Evolutionary conservation across 2,113 vertebrate species (phyloP), one percentile per base, ranked within the genome.

Genomic region (Lipotes vexillifer): DNA sequence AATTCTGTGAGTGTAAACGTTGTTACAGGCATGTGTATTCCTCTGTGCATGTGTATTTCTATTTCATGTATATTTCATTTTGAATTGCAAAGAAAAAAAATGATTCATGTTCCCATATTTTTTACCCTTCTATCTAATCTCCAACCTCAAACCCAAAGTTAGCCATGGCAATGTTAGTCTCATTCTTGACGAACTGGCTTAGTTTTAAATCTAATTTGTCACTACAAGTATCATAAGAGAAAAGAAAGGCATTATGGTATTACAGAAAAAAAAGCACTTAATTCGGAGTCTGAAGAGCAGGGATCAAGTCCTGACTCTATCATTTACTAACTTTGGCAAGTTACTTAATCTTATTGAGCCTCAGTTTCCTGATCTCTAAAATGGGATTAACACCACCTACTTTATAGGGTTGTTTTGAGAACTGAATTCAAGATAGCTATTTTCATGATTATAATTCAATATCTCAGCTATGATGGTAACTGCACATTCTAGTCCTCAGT

Each of bases 291-390:
- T 41, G 17, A 90, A 89, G 41, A 69, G 18, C 59, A 82, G 36
- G 25, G 46, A 85, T 88, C 69, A 75, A 92, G 68, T 92, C 74
- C 41, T n/a, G 33, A 83, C 23, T 78, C 29, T 82, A 61, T 90
- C n/a, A 41, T 74, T 94, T 92, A 66, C 65, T 92, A 94, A 95
- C 69, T 96, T 68, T 94, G 78, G 63, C 74, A 96, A 93, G 38
- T 52, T n/a, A 61, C 38, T 94, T 95, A 52, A 88, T 46, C 66
- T 95, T 41, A 66, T 9, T 46, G 49, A 72, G 41, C 66, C 44
- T 90, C 57, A 93, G 36, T 97, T 93, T 93, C 36, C 83, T 91
- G 71, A 75, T 97, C 52, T 96, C 25, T 80, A 81, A 92, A 83
- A 82, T 82, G 59, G 61, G 49, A 94, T 81, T 91, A 86, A 86